These are phyloP conservation scores for Macrocentrus cingulum DNA, from an alignment of 1,140 invertebrate species.

Conservation along the genomic window DNA sequence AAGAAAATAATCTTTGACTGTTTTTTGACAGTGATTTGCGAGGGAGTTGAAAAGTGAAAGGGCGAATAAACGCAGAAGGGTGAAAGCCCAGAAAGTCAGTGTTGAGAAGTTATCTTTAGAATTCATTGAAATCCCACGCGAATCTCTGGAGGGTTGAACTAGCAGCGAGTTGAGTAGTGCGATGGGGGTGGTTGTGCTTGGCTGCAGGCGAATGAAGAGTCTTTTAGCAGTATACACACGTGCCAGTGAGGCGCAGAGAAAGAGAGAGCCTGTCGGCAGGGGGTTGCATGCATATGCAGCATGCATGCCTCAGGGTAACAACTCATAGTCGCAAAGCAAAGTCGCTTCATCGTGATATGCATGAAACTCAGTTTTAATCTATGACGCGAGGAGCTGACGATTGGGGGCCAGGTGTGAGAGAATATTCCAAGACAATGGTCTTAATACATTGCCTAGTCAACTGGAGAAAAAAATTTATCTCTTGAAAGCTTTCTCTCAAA, in stretches of 20 bases:
- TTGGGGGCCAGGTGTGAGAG: too few relatives aligned
- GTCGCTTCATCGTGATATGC: conserved; percentile 44
- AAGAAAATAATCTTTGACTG: not conserved
- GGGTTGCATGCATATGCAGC: conserved; percentile 53
- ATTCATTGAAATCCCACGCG: conserved; percentile 42
- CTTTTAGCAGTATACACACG: conserved; percentile 9
- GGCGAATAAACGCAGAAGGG: conserved; percentile 4
- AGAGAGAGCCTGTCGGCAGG: conserved; percentile 17
- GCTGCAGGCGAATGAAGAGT: not conserved
- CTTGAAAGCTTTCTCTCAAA: too few relatives aligned
- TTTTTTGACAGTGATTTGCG: not conserved
- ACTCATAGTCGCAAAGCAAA: conserved; percentile 47
- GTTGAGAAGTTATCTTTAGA: conserved; percentile 41
- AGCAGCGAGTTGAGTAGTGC: not conserved
- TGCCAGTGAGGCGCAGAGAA: conserved; percentile 22
- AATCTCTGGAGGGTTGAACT: conserved; percentile 26
- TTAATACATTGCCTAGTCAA: too few relatives aligned
- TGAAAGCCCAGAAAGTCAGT: conserved; percentile 1
- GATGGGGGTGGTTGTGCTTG: conserved; percentile 1
- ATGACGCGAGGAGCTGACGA: conserved; percentile 36
- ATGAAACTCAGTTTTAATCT: conserved; percentile 48
- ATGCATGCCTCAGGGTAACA: conserved; percentile 53
- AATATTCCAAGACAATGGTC: too few relatives aligned
- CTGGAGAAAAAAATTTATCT: too few relatives aligned
- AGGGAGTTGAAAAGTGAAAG: conserved; percentile 14